Conservation (phyloP, 1,140 invertebrate species). For the Ridgeia piscesae region DNA sequence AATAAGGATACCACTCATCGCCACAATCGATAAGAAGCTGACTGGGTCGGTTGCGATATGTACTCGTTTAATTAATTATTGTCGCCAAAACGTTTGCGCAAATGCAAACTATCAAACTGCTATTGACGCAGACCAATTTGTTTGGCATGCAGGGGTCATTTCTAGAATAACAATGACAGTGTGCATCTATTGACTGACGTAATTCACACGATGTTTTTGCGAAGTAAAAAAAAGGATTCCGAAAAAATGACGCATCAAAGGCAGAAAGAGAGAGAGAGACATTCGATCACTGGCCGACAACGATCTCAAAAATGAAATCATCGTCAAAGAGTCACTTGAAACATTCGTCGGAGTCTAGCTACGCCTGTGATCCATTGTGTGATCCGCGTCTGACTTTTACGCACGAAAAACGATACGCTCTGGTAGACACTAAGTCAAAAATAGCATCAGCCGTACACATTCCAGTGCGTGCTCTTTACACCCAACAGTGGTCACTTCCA, state of each 20-base stretch:
- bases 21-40: too few species aligned
- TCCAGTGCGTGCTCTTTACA: background rate
- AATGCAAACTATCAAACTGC: background rate
- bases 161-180: background rate
- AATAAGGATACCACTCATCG: too few species aligned
- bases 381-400: background rate
- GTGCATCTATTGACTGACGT: background rate
- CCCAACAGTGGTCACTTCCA: background rate
- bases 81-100: background rate
- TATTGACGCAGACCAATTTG: background rate
- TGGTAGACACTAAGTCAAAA: background rate
- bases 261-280: background rate
- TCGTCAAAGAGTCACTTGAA: background rate
- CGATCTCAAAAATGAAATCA: background rate
- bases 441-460: background rate
- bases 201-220: background rate
- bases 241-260: background rate
- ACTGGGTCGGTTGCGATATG: too few species aligned
- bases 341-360: background rate
- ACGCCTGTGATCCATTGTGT: background rate
- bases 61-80: too few species aligned
- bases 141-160: background rate
- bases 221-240: background rate
- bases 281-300: background rate
- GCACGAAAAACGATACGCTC: background rate